Evolutionary conservation across 2,113 vertebrate genomes (phyloP).

Genomic region (Crotalus helleri): DNA sequence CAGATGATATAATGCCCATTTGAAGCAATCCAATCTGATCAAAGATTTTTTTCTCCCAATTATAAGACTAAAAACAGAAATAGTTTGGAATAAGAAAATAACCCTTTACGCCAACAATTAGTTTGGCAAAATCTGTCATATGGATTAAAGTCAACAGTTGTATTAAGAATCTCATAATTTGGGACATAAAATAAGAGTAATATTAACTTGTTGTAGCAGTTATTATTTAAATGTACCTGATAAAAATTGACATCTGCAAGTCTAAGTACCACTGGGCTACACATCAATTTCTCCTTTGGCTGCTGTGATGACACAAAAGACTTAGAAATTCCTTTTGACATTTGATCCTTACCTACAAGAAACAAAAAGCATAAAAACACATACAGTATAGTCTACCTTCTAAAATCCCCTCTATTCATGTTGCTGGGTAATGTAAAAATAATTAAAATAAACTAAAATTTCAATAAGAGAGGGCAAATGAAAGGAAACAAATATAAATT

Average conservation of each 20-base stretch:
- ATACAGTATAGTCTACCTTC: neutral
- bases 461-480: neutral
- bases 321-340: slow-evolving; percentile 69
- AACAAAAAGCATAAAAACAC: slow-evolving; percentile 53
- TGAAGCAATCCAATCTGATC: neutral
- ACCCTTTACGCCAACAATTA: neutral
- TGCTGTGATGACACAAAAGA: slow-evolving; percentile 71
- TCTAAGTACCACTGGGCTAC: slow-evolving; percentile 92
- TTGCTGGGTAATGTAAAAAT: neutral
- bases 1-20: neutral
- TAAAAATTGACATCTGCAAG: slow-evolving; percentile 97
- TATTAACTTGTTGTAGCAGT: slow-evolving; percentile 31
- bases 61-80: neutral
- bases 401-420: neutral
- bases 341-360: slow-evolving; percentile 71
- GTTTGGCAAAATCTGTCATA: neutral
- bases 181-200: neutral
- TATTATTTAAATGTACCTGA: slow-evolving; percentile 78
- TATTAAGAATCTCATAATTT: neutral
- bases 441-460: neutral
- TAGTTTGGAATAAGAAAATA: neutral
- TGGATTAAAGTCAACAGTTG: neutral
- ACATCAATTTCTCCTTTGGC: slow-evolving; percentile 90
- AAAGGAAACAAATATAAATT: neutral
- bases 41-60: neutral